Evolutionary conservation across 2,113 vertebrate species (phyloP), one percentile per base, ranked within the genome.

Genomic region (Polypterus senegalus): DNA sequence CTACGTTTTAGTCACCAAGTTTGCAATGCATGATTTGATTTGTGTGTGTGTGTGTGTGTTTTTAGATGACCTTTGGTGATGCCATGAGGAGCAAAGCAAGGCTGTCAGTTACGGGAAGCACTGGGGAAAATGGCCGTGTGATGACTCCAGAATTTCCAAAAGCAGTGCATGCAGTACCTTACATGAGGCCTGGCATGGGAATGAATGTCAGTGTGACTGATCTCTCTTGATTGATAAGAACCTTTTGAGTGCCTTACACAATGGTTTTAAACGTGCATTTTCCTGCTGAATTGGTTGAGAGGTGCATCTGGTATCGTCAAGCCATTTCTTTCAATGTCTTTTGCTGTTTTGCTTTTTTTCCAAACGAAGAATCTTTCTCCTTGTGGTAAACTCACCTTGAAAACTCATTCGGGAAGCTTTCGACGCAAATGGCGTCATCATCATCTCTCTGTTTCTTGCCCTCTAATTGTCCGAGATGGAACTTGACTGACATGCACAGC

Each of bases 181-280:
- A 95, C 78, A 86, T 85, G 82, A 93, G 93, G 88, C 91, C 94
- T 88, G 96, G 92, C 89, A 93, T 97, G 92, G 89, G 92, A 89
- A 90, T 97, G 84, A 96, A 91, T 89, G 92, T 94, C 93, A 93
- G 96, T 91, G 89, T 98, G 86, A 96, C 94, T 83, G 92, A 94
- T 90, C 88, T 94, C 86, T 98, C 88, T 78, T 97, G 93, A 94
- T 93, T 87, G 84, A 89, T 86, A 87, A 88, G 85, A 90, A 92
- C 92, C 89, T 91, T 90, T 86, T 85, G 91, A 97, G 96, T 98
- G 96, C 96, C 96, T 98, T 98, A 98, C 90, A 93, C 86, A 90
- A 88, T 89, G 92, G 89, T 94, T 93, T 93, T 86, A 88, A 71
- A 85, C 83, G 87, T 91, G 86, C 65, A 86, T 79, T 88, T 69